phyloP scores from a whole-genome alignment of 2,797 vertebrate genomes.

The Limosa lapponica region DNA sequence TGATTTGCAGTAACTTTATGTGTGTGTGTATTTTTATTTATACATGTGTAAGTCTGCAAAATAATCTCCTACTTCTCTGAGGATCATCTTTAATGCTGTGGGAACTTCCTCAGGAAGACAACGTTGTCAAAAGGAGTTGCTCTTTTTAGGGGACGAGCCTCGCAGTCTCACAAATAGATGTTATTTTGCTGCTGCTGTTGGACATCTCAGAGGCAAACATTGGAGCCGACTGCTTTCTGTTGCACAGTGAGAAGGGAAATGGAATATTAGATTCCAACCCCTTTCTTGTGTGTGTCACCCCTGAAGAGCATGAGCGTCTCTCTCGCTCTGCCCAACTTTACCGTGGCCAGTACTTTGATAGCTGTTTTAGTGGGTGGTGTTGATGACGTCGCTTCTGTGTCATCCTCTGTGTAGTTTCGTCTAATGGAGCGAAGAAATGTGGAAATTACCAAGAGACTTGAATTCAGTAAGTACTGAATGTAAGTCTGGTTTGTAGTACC shows the following conservation, averaged over 20 bases:
- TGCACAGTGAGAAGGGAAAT: not conserved
- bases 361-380: not conserved
- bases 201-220: not conserved
- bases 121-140: fast-evolving
- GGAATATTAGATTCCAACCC: not conserved
- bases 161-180: fast-evolving
- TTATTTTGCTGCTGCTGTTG: not conserved
- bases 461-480: not conserved
- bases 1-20: not conserved
- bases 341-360: fast-evolving
- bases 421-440: not conserved
- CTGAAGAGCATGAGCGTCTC: not conserved
- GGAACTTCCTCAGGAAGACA: not conserved
- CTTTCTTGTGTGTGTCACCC: fast-evolving
- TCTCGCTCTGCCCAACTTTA: not conserved
- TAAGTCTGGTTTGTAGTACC: not conserved
- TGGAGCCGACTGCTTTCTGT: not conserved
- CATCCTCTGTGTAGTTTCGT: not conserved
- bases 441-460: not conserved
- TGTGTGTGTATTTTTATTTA: not conserved
- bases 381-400: not conserved
- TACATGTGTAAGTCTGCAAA: not conserved
- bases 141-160: not conserved
- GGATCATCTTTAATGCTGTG: not conserved
- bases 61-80: not conserved